Base-by-base conservation (phyloP, 2,888 invertebrate genomes). In the Drosophila rellima region DNA sequence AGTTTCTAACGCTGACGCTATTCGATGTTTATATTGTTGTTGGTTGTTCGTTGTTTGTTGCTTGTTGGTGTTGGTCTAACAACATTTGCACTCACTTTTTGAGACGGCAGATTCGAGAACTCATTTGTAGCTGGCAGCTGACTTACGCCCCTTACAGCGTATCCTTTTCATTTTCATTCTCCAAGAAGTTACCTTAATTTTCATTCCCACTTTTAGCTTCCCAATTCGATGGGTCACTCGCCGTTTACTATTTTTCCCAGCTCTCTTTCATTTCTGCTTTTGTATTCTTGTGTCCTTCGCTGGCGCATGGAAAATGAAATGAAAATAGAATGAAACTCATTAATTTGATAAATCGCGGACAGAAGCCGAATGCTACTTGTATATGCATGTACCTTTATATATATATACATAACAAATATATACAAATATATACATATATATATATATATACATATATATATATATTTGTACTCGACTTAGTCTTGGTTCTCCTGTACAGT, bases 291-390 rank as follows among this genome's bases (percentile, higher is more conserved):
- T 66, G 70, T 70, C 55, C 65, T 77, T 74, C 73, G 77, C 61
- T 68, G 70, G 70, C 69, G 79, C 90, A 75, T 73, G 81, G 87
- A 84, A 85, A 80, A 85, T 79, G 75, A 83, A 90, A 91, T 90
- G 90, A 90, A 91, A 90, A 91, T 87, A 90, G 82, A 90, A 90
- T 89, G 90, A 90, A 89, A 91, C 91, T 90, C 91, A 91, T 90
- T 90, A 91, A 90, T 91, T 91, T 90, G 91, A 90, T 90, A 91
- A 91, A 91, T 90, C 91, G 91, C 83, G 83, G 78, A 59, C 68
- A 71, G 65, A 78, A 64, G 7, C 72, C 52, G 33, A 71, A 50
- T 57, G 54, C 65, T 37, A 39, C 56, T 26, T 17, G 15, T 52
- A 51, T 56, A 56, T 54, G 33, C 51, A 74, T 42, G 42, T 68